Evolutionary conservation across 2,888 invertebrate species (phyloP).

Genomic region (Lypha dubia): DNA sequence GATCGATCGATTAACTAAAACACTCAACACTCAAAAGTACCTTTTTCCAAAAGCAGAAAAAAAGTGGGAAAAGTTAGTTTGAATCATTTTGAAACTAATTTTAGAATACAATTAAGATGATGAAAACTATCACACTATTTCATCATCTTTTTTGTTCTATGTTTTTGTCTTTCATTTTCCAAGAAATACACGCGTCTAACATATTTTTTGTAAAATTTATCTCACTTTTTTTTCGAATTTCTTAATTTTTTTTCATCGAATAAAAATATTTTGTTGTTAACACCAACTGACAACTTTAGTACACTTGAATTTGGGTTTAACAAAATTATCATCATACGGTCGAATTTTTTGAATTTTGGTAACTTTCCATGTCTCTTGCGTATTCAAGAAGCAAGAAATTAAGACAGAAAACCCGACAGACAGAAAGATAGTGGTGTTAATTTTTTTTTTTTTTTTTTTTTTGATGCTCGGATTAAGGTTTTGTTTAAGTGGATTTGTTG

Average conservation of each 20-base stretch:
- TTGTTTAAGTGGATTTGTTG: conserved; percentile 59
- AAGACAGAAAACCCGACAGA: conserved; percentile 16
- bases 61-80: too few relatives aligned
- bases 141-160: too few relatives aligned
- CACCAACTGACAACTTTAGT: conserved; percentile 1
- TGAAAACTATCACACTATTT: too few relatives aligned
- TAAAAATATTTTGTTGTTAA: too few relatives aligned
- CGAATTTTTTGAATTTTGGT: conserved; percentile 17
- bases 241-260: too few relatives aligned
- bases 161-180: background rate
- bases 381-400: conserved; percentile 54
- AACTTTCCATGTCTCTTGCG: conserved; percentile 34
- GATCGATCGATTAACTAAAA: conserved; percentile 37
- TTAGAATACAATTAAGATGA: too few relatives aligned
- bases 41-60: too few relatives aligned
- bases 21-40: too few relatives aligned
- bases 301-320: conserved; percentile 23
- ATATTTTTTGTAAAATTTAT: background rate
- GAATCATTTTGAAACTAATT: too few relatives aligned
- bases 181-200: background rate
- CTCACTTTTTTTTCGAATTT: conserved; percentile 24
- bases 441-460: conserved; percentile 30
- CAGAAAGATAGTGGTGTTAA: conserved; percentile 24
- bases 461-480: conserved; percentile 5
- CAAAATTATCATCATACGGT: conserved; percentile 54